Evolutionary conservation across 2,797 vertebrate species (phyloP), one percentile per base, ranked within the genome.

Genomic region (Argya squamiceps): DNA sequence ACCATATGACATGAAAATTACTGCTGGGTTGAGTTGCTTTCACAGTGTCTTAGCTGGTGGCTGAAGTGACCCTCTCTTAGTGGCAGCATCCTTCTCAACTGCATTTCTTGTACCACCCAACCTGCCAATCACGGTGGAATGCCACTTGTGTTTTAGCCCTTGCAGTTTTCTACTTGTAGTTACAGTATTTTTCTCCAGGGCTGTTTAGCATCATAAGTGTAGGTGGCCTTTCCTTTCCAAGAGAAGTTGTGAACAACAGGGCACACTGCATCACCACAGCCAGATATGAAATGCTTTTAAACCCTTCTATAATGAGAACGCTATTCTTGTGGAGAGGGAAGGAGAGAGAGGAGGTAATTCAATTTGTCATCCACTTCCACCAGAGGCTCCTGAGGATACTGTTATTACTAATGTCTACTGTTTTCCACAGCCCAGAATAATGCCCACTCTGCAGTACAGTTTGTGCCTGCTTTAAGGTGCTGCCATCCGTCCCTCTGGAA

Each of bases 401-500:
- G 36, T 17, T 84, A 44, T 65, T 92, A 91, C 91, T 91, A 88
- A 90, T 34, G 67, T 74, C 80, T 73, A 8, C 88, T 78, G 64
- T 96, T 93, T 96, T 91, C 85, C 24, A 2, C n/a, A 84, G 81
- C 67, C 96, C 93, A 95, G 96, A 97, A 92, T 19, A 96, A 95
- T 97, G 96, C 96, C 97, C 95, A 97, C 96, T 79, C 80, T 95
- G 76, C 96, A 91, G 92, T 82, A 95, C 93, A 96, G 59, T 75
- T 49, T 86, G 93, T 93, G 93, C 78, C 96, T 97, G 76, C 36
- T 74, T 88, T 84, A 97, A 97, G 97, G 97, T 97, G 96, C 96
- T 98, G 95, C 97, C 97, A 97, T 97, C 97, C 97, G 97, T 97
- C 96, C 96, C 94, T 90, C 84, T 80, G 89, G 97, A 98, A 98